Conservation (phyloP, 2,797 vertebrate genomes). For the Eulemur rubriventer region DNA sequence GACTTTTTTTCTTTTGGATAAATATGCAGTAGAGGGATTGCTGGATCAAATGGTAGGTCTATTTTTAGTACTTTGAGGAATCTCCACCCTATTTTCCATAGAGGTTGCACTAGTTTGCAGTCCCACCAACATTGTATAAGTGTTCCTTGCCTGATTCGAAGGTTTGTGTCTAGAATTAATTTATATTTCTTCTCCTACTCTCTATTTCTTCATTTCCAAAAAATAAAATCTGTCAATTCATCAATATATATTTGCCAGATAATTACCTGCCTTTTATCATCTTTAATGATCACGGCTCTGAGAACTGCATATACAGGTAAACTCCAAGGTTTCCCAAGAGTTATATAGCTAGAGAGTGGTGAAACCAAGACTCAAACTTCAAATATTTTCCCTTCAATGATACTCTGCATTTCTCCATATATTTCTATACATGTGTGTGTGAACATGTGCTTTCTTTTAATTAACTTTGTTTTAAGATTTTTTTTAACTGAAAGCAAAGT, state of each 20-base stretch:
- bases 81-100: too few relatives aligned
- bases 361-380: background rate
- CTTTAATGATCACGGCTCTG: background rate
- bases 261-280: background rate
- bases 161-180: background rate
- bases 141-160: background rate
- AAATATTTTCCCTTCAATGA: background rate
- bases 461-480: background rate
- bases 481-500: background rate
- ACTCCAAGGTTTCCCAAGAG: background rate
- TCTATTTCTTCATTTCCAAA: background rate
- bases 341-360: background rate
- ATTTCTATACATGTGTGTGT: background rate
- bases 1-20: too few relatives aligned
- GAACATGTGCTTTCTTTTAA: background rate
- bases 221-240: background rate
- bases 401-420: background rate
- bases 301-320: background rate
- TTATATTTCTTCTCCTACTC: background rate
- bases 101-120: too few relatives aligned
- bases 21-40: too few relatives aligned
- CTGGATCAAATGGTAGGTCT: background rate
- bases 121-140: too few relatives aligned
- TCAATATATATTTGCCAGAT: background rate
- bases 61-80: too few relatives aligned